Conservation (phyloP, 2,888 invertebrate genomes). For the Melinopterus prodromus region DNA sequence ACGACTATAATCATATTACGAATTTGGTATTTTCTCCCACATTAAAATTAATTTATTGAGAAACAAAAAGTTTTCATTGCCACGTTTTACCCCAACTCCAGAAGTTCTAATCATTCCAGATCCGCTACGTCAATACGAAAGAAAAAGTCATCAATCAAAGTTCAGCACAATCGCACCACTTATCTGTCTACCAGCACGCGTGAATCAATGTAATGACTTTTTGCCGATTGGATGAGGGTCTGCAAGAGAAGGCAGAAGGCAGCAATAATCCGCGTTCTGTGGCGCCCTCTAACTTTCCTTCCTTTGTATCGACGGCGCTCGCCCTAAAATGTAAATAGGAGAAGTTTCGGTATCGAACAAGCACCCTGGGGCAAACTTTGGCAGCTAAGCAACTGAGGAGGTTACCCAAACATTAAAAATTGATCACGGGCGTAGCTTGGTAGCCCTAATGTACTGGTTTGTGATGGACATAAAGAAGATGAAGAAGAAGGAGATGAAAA, state of each 20-base stretch:
- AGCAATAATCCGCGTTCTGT: not conserved
- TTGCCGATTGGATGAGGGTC: not conserved
- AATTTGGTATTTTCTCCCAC: too few relatives aligned
- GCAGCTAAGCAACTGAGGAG: not conserved
- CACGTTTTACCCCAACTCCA: too few relatives aligned
- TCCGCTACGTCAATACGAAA: not conserved
- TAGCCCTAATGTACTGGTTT: not conserved
- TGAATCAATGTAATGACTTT: not conserved
- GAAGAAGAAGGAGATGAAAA: not conserved
- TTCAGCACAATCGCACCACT: not conserved
- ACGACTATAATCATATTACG: too few relatives aligned
- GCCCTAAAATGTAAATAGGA: not conserved
- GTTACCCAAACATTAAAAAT: not conserved
- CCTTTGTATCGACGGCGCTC: not conserved
- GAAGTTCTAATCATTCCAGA: too few relatives aligned
- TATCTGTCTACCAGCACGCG: not conserved
- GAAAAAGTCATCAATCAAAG: not conserved
- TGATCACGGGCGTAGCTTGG: not conserved
- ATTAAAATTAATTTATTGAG: too few relatives aligned
- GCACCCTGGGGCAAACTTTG: not conserved
- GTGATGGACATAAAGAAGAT: not conserved
- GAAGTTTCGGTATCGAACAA: not conserved
- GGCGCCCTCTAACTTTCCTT: not conserved
- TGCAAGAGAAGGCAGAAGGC: not conserved
- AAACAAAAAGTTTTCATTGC: too few relatives aligned